These are phyloP conservation scores for Actenoides lindsayi DNA, from an alignment of 2,113 vertebrate species.

Conservation along the genomic window DNA sequence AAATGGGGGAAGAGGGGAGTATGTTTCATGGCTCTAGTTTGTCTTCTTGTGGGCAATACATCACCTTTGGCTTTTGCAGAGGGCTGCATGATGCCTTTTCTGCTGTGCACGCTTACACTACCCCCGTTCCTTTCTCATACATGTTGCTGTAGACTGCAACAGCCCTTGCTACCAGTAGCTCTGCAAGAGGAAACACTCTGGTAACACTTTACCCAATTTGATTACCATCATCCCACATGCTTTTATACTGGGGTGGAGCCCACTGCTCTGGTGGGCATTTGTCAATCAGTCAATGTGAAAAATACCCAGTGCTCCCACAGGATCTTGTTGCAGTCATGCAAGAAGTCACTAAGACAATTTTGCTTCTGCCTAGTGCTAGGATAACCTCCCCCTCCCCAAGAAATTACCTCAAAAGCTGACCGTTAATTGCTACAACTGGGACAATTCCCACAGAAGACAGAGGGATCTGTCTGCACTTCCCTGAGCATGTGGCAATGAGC, in stretches of 20 bases:
- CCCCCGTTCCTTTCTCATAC: neutral
- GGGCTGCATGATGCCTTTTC: neutral
- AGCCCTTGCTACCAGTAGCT: neutral
- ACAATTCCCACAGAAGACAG: neutral
- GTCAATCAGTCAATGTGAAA: neutral
- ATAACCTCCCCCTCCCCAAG: neutral
- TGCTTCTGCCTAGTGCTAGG: neutral
- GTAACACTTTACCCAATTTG: neutral
- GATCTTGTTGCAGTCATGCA: neutral
- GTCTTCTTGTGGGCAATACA: neutral
- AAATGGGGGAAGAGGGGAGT: neutral
- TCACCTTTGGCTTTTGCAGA: neutral
- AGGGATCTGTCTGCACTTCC: neutral
- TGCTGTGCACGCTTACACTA: neutral
- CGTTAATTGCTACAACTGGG: neutral
- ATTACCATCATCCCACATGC: neutral
- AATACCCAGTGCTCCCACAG: neutral
- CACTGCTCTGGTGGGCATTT: neutral
- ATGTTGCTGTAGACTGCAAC: neutral
- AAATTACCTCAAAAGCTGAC: neutral
- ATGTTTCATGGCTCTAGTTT: neutral
- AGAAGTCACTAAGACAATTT: neutral
- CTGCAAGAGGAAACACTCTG: neutral
- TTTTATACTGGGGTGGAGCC: neutral
- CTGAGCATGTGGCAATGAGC: accelerated